Percentiles rank a stretch among this genome's conserved stretches.
Conservation (phyloP, 2,113 vertebrate species). For the Peromyscus polionotus region DNA sequence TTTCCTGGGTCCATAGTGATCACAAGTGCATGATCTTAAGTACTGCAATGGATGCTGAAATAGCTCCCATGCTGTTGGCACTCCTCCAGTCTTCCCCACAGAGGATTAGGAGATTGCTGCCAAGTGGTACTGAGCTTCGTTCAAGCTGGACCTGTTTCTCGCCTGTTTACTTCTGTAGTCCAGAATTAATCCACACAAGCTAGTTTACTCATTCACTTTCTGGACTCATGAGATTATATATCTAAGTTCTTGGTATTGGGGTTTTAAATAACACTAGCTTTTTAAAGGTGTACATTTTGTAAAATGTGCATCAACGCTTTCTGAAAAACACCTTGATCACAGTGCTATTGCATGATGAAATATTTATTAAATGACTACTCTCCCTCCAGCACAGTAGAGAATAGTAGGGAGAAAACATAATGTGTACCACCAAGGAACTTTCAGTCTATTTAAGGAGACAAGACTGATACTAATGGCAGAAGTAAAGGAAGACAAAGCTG, state of each 20-base stretch:
- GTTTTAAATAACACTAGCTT: slow-evolving; percentile 8
- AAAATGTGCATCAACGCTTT: not conserved
- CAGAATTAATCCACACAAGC: not conserved
- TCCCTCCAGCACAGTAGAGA: not conserved
- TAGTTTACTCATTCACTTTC: not conserved
- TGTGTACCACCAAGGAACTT: slow-evolving; percentile 31
- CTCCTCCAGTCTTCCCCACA: slow-evolving; percentile 6
- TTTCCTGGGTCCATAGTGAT: not conserved
- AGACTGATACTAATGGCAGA: slow-evolving; percentile 6
- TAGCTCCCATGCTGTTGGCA: not conserved
- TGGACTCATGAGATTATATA: not conserved
- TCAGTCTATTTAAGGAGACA: slow-evolving; percentile 48
- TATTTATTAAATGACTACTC: slow-evolving; percentile 41
- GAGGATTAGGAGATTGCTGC: not conserved
- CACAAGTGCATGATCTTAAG: slow-evolving; percentile 27
- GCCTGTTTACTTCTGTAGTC: not conserved
- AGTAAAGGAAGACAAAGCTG: not conserved
- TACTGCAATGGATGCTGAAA: slow-evolving; percentile 2
- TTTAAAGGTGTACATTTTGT: slow-evolving; percentile 35
- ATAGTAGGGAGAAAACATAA: not conserved
- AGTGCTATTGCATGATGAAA: slow-evolving; percentile 14
- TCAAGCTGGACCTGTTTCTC: slow-evolving; percentile 1
- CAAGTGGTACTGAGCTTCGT: slow-evolving; percentile 34
- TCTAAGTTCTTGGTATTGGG: not conserved
- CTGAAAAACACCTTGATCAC: not conserved